Evolutionary conservation across 2,113 vertebrate genomes (phyloP).

Genomic region (Pygoscelis adeliae): DNA sequence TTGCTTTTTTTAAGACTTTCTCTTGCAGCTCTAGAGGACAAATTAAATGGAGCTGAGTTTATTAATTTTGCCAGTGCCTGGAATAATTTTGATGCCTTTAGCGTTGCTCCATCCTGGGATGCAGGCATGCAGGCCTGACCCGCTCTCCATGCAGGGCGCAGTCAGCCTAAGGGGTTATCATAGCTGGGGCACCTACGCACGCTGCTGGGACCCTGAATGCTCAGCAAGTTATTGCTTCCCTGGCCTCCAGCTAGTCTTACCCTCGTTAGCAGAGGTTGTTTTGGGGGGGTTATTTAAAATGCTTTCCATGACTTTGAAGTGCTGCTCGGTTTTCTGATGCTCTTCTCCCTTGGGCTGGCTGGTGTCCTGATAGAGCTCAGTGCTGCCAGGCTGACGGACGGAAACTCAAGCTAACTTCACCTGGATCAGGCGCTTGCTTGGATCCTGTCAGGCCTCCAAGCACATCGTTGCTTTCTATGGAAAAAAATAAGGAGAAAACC

Average conservation of each 20-base stretch:
- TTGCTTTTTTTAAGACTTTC: background rate
- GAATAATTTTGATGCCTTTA: background rate
- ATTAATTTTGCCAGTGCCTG: background rate
- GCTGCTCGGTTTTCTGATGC: background rate
- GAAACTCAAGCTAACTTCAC: background rate
- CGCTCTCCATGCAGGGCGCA: background rate
- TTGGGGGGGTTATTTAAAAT: background rate
- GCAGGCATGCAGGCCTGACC: background rate
- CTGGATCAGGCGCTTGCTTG: background rate
- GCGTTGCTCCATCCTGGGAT: background rate
- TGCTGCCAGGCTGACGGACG: background rate
- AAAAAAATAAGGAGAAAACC: background rate
- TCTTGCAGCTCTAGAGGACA: background rate
- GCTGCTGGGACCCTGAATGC: background rate
- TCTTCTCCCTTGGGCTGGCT: background rate
- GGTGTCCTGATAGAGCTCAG: background rate
- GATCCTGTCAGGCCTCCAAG: background rate
- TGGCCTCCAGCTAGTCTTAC: background rate
- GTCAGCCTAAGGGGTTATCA: background rate
- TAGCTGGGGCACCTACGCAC: background rate
- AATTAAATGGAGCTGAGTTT: background rate
- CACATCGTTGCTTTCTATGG: background rate
- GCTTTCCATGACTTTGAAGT: background rate
- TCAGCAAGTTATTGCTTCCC: background rate
- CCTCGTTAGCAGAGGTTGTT: background rate